phyloP scores from a whole-genome alignment of 2,888 invertebrate species.

The Apodemia mormo region DNA sequence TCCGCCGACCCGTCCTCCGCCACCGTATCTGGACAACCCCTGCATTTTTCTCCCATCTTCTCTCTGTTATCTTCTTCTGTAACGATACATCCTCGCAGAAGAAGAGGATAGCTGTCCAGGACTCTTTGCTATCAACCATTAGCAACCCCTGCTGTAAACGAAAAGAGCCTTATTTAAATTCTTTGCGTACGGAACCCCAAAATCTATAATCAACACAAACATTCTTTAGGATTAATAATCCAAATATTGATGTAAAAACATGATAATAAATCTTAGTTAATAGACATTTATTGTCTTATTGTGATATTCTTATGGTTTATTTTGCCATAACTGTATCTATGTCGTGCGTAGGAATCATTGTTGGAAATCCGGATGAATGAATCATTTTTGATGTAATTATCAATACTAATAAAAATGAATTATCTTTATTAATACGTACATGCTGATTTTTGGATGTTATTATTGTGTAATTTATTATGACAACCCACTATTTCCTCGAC shows the following conservation, averaged over 20 bases:
- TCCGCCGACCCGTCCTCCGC: no score
- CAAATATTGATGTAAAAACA: neutral
- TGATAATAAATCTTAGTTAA: conserved; percentile 2
- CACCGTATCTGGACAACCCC: no score
- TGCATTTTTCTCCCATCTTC: no score
- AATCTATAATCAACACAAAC: neutral
- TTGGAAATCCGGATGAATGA: conserved; percentile 8
- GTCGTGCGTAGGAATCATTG: conserved; percentile 8
- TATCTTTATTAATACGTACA: neutral
- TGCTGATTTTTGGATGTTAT: conserved; percentile 8
- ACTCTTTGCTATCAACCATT: no score
- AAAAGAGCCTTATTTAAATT: no score
- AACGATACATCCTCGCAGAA: no score
- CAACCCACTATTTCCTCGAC: neutral
- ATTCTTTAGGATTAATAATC: conserved; percentile 2
- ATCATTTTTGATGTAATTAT: conserved; percentile 11
- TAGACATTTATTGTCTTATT: neutral
- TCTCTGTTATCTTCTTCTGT: no score
- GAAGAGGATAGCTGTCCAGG: no score
- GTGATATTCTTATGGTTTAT: conserved; percentile 1
- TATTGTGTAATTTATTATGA: neutral
- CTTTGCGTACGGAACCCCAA: neutral
- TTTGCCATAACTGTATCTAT: conserved; percentile 1
- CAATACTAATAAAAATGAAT: conserved; percentile 6
- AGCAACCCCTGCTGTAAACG: no score